Percentiles rank a stretch among this genome's conserved stretches.
Evolutionary conservation across 2,888 invertebrate genomes (phyloP).

Genomic region (Polymixis flavicincta): DNA sequence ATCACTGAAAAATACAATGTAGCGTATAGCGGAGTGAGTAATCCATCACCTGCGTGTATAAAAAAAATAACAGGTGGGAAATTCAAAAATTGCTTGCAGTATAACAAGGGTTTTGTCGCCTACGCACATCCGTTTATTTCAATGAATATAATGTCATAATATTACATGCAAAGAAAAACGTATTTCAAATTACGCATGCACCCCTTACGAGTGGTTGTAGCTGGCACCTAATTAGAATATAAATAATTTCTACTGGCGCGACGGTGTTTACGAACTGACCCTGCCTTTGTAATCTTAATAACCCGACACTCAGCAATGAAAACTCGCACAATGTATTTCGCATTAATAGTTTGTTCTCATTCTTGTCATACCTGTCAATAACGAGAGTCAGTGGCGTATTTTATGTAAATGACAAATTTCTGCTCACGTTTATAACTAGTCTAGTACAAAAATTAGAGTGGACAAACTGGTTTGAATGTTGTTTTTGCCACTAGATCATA

Average conservation of each 20-base stretch:
- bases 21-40: slow-evolving; percentile 49
- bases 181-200: slow-evolving; percentile 86
- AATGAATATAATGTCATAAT: slow-evolving; percentile 82
- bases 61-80: slow-evolving; percentile 49
- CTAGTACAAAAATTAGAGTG: slow-evolving; percentile 7
- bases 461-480: slow-evolving; percentile 35
- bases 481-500: slow-evolving; percentile 29
- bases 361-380: slow-evolving; percentile 39
- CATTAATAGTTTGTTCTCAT: slow-evolving; percentile 66
- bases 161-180: slow-evolving; percentile 79
- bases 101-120: slow-evolving; percentile 66
- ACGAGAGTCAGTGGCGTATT: too few relatives aligned
- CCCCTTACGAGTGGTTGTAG: slow-evolving; percentile 81
- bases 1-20: slow-evolving; percentile 35
- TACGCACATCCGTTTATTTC: slow-evolving; percentile 72
- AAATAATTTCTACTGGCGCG: slow-evolving; percentile 82
- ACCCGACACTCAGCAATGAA: slow-evolving; percentile 74
- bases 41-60: slow-evolving; percentile 65
- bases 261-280: slow-evolving; percentile 85
- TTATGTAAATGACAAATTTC: slow-evolving; percentile 6
- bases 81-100: slow-evolving; percentile 41
- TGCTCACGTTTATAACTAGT: slow-evolving; percentile 10
- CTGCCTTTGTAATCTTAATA: slow-evolving; percentile 84
- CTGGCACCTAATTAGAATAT: slow-evolving; percentile 88
- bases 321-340: slow-evolving; percentile 72